A percentile compares a stretch with the other conserved stretches of the same genome.
Conservation (phyloP, 2,888 invertebrate genomes). For the Conchocele bisecta region DNA sequence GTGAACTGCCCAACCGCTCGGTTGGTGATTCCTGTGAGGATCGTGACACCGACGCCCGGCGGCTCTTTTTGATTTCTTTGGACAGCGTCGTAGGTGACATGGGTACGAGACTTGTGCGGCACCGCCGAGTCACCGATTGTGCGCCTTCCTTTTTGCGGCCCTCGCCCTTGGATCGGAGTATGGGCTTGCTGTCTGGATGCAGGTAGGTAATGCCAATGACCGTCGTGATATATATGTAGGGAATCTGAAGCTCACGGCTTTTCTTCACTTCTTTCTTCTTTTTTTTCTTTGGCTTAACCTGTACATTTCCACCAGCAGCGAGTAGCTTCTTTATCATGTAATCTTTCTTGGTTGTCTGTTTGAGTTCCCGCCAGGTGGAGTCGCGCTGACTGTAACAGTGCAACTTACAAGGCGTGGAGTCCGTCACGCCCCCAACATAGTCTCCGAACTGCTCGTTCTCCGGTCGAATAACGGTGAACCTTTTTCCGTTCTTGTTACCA, state of each 20-base stretch:
- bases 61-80: not conserved
- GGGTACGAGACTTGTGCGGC: constrained; percentile 13
- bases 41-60: not conserved
- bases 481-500: not conserved
- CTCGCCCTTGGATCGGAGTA: constrained; percentile 9
- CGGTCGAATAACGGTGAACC: not conserved
- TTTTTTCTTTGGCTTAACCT: constrained; percentile 10
- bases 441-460: constrained; percentile 27
- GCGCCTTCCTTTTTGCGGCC: not conserved
- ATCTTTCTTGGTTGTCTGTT: constrained; percentile 12
- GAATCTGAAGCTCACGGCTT: constrained; percentile 12
- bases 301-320: constrained; percentile 14
- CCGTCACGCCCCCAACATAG: constrained; percentile 54
- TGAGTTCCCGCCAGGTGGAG: constrained; percentile 12
- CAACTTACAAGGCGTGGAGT: constrained; percentile 51
- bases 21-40: not conserved
- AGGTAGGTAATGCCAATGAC: constrained; percentile 30
- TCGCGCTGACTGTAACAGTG: constrained; percentile 38
- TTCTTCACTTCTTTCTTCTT: not conserved
- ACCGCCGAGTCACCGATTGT: not conserved
- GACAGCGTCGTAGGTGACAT: not conserved
- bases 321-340: constrained; percentile 18
- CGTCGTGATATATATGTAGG: constrained; percentile 44
- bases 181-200: constrained; percentile 33
- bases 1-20: not conserved